phyloP scores from a whole-genome alignment of 2,113 vertebrate genomes.

The Orientallactaga bullata region DNA sequence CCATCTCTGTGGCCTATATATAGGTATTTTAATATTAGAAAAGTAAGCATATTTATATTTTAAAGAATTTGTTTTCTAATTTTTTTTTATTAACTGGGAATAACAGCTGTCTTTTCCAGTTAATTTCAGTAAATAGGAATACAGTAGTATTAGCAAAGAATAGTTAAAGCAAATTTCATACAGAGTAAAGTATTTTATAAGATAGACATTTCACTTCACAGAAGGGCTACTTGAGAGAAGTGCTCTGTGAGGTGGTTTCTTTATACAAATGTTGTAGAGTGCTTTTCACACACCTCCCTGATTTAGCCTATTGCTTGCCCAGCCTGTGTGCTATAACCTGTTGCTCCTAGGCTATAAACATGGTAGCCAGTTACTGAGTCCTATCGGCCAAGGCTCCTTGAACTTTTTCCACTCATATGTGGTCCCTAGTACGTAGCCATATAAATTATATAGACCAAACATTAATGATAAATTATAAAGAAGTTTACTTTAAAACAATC shows the following conservation, averaged over 20 bases:
- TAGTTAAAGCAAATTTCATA: slow-evolving; percentile 35
- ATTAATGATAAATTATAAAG: neutral
- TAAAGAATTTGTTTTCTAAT: slow-evolving; percentile 56
- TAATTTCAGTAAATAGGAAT: slow-evolving; percentile 63
- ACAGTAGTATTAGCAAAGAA: slow-evolving; percentile 56
- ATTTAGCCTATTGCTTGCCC: neutral
- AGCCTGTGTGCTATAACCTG: neutral
- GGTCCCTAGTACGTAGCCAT: neutral
- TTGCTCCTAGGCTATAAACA: neutral
- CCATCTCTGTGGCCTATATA: too few species aligned
- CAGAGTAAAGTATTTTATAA: slow-evolving; percentile 2
- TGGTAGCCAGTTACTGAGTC: neutral
- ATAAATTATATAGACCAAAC: neutral
- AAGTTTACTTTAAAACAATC: neutral
- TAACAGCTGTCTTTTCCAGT: slow-evolving; percentile 74
- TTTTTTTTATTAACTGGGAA: slow-evolving; percentile 45
- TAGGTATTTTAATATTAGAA: slow-evolving; percentile 34
- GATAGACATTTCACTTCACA: neutral
- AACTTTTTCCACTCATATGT: neutral
- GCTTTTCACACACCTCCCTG: neutral
- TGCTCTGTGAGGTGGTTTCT: neutral
- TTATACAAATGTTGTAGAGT: neutral
- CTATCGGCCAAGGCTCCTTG: neutral
- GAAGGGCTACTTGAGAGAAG: neutral
- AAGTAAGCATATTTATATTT: neutral